Evolutionary conservation across 1,140 invertebrate species (phyloP).

Genomic region (Gonioctena quinquepunctata): DNA sequence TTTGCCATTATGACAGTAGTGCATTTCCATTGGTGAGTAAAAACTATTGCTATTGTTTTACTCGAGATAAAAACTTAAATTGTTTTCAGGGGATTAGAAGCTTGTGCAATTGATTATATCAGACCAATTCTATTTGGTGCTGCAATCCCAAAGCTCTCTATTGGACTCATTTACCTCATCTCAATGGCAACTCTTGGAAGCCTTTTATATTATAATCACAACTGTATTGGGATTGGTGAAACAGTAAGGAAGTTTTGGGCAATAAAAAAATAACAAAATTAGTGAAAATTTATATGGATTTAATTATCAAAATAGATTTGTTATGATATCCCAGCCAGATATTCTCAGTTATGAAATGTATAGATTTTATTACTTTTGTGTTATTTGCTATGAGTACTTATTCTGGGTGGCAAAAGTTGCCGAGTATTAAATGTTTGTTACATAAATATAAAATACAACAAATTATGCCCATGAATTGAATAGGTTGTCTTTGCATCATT

Average conservation of each 20-base stretch:
- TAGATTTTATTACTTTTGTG: no score
- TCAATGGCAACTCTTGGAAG: slow-evolving; percentile 81
- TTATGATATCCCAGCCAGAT: no score
- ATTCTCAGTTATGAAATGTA: no score
- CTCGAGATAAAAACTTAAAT: no score
- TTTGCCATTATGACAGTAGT: slow-evolving; percentile 68
- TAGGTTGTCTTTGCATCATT: no score
- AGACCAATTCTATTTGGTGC: slow-evolving; percentile 77
- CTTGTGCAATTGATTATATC: slow-evolving; percentile 85
- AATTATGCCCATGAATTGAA: no score
- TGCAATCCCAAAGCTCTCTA: slow-evolving; percentile 73
- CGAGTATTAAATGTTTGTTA: no score
- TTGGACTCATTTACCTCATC: slow-evolving; percentile 69
- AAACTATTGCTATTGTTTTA: slow-evolving; percentile 22
- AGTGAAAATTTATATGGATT: no score
- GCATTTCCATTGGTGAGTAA: slow-evolving; percentile 75
- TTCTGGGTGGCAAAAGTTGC: no score
- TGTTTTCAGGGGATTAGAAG: slow-evolving; percentile 83
- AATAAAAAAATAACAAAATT: slow-evolving; percentile 52
- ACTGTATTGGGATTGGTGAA: slow-evolving; percentile 82
- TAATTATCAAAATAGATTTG: no score
- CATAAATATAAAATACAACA: no score
- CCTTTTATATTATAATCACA: slow-evolving; percentile 84
- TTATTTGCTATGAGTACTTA: no score
- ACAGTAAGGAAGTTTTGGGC: slow-evolving; percentile 79